Evolutionary conservation across 2,797 vertebrate species (phyloP), one percentile per base, ranked within the genome.

Genomic region (Enteromius mattozi): DNA sequence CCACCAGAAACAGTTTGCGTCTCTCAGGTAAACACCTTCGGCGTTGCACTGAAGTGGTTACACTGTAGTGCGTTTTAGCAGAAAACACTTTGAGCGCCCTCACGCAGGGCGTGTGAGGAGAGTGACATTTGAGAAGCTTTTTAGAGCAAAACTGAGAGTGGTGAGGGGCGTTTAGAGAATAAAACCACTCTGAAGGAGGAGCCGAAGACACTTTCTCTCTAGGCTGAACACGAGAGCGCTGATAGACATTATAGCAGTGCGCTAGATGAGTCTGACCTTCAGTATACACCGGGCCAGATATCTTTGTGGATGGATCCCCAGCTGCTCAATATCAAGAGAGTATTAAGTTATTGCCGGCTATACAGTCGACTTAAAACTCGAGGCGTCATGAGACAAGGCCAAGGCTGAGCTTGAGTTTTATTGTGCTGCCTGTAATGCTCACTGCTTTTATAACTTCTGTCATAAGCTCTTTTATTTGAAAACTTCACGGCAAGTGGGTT

Each of bases 121-220:
- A 81, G 68, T 86, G 86, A 85, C 86, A 89, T 87, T 83, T 86
- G 78, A 85, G 85, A 88, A 71, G 86, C 84, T 85, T 85, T 83
- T 87, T 42, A 69, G 33, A 80, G 82, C 13, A n/a, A 83, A 59
- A 81, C 59, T 21, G 40, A 79, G 66, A 85, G 82, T 59, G 66
- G 82, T 61, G 49, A 87, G 85, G 81, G 75, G 69, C 54, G 75
- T 87, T 88, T 79, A 82, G 61, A 70, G 85, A 84, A 86, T 83
- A 86, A 82, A 86, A 75, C 21, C 21, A 19, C 30, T 70, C 84
- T 75, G 80, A 88, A 85, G 70, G 30, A 82, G 42, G 56, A 82
- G 40, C 17, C 3, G 49, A 78, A 84, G 83, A 81, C 74, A 45
- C 76, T 86, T 87, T 85, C 69, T 79, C 78, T 74, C 51, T 59